Base-by-base conservation (phyloP, 2,113 vertebrate species). In the Hassar affinis region DNA sequence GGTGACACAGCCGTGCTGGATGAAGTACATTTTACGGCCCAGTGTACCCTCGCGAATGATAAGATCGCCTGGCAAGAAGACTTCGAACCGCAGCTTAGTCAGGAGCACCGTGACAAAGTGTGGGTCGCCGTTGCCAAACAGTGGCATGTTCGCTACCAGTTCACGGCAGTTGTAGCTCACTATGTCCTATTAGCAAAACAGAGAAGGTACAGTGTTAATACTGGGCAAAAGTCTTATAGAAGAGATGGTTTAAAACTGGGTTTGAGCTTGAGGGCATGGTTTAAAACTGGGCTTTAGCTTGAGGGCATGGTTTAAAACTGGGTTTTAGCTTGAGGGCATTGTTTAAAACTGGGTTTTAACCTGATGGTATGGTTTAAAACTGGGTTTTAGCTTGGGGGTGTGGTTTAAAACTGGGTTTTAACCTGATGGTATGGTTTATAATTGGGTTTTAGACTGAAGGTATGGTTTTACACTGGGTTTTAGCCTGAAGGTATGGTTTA, bases 11-110 rank as follows among this genome's bases (percentile, higher is more conserved):
- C 98, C 98, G 0, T 99, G 98, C 86, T 99, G 97, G 90, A 99
- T 98, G 90, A 99, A 99, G 89, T 98, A 99, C 98, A 99, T 99
- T 89, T 99, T 99, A 69, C 97, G 96, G 62, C 97, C 97, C 47
- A 98, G 94, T 0, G 95, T 96, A 62, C 97, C 97, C 91, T 99
- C 97, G 80, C 97, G 93, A 72, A 99, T 97, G 52, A 99, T 94
- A 8, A 95, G 93, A 91, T 99, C 97, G 69, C 92, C 94, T 2
- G 98, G 98, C 4, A 98, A 96, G 88, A 99, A 99, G 82, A 99
- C 96, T 72, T 99, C 97, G 66, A 98, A 99, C 54, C 93, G 93
- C 85, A 99, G 86, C 88, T 98, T 99, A 89, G 96, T 98, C 81
- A 99, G 91, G 93, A 99, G 97, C 64, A 97, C 96, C 0, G 96